Conservation (phyloP, 1,140 invertebrate species). For the Heliconius hermathena region DNA sequence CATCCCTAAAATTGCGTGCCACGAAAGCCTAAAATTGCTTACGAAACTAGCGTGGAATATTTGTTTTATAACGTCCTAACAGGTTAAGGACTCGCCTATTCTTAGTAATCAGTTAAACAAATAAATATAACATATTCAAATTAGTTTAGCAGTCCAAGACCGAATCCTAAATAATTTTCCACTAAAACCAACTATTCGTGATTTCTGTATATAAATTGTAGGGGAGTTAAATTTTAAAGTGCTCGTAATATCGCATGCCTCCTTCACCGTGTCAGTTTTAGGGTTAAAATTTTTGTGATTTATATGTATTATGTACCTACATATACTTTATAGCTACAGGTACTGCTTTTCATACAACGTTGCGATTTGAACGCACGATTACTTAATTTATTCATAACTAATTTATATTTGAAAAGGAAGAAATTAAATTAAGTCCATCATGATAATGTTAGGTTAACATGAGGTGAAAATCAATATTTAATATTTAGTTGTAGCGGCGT, state of each 20-base stretch:
- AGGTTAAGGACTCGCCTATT: constrained; percentile 9
- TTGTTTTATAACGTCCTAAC: neutral
- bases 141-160: neutral
- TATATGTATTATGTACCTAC: constrained; percentile 27
- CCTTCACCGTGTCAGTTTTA: constrained; percentile 46
- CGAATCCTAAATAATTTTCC: constrained; percentile 17
- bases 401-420: constrained; percentile 28
- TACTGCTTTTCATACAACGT: neutral
- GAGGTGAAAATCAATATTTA: neutral
- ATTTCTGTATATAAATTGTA: constrained; percentile 37
- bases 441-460: neutral
- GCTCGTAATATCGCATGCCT: constrained; percentile 43
- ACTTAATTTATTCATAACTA: constrained; percentile 25
- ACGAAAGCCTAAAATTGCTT: neutral
- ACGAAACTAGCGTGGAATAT: neutral
- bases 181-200: constrained; percentile 33
- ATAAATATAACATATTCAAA: constrained; percentile 7
- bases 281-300: constrained; percentile 47
- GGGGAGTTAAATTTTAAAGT: constrained; percentile 38
- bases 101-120: constrained; percentile 5
- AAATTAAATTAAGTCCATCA: neutral
- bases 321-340: neutral
- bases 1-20: neutral
- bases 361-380: constrained; percentile 37
- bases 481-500: neutral